Conservation (phyloP, 1,140 invertebrate genomes). For the Drosophila cardini region DNA sequence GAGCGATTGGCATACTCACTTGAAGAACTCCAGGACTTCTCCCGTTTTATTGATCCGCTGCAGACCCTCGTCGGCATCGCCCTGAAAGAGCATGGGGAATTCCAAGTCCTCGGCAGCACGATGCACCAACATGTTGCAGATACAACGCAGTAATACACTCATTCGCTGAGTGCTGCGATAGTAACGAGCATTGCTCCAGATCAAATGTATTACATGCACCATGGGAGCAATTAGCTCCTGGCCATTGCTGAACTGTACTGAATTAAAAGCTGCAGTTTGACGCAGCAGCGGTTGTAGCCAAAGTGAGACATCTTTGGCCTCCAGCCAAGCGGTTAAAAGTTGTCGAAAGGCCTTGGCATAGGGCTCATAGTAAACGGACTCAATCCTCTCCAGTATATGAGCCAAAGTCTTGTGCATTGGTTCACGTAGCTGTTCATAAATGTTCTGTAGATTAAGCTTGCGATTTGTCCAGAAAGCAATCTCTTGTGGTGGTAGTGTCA, state of each 20-base stretch:
- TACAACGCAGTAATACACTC: constrained; percentile 89
- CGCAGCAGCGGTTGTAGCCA: constrained; percentile 88
- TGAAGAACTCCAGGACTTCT: constrained; percentile 73
- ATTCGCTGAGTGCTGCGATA: constrained; percentile 92
- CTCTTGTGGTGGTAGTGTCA: constrained; percentile 89
- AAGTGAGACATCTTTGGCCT: constrained; percentile 89
- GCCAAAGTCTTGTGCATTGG: constrained; percentile 92
- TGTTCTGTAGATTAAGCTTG: constrained; percentile 91
- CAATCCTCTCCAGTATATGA: constrained; percentile 89
- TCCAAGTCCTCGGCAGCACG: constrained; percentile 85
- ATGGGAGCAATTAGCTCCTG: constrained; percentile 88
- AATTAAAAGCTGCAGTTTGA: constrained; percentile 88
- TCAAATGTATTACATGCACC: constrained; percentile 90
- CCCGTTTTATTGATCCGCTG: constrained; percentile 67
- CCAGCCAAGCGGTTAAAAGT: constrained; percentile 87
- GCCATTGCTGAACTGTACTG: constrained; percentile 88
- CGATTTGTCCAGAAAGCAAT: constrained; percentile 90
- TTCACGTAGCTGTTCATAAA: constrained; percentile 93
- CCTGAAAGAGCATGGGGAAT: constrained; percentile 88
- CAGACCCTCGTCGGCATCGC: constrained; percentile 86
- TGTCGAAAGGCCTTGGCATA: constrained; percentile 90
- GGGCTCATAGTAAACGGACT: constrained; percentile 90
- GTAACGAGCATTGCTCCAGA: constrained; percentile 94
- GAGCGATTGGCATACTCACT: constrained; percentile 34
- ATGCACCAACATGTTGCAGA: constrained; percentile 90